A percentile compares a stretch with the other conserved stretches of the same genome.
These are phyloP conservation scores for Coreius guichenoti DNA, from an alignment of 2,797 vertebrate genomes.

Conservation along the genomic window DNA sequence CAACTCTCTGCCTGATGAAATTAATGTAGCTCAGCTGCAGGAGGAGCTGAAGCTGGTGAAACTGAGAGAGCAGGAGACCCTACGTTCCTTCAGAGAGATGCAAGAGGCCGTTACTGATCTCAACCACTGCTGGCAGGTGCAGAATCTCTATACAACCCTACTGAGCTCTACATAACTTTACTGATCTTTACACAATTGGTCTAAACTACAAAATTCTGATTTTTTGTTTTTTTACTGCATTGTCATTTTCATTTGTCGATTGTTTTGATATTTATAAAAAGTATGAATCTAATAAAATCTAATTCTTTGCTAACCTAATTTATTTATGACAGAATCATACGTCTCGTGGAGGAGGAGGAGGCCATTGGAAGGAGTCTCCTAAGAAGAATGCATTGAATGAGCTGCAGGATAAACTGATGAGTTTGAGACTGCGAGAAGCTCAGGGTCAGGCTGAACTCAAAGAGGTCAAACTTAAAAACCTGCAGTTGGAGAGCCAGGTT, in stretches of 20 bases:
- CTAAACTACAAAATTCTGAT: background rate
- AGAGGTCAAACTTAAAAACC: slow-evolving; percentile 87
- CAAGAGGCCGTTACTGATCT: slow-evolving; percentile 89
- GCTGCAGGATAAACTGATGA: slow-evolving; percentile 94
- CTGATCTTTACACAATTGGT: background rate
- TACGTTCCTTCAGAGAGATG: slow-evolving; percentile 86
- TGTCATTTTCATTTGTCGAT: background rate
- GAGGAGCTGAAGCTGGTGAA: slow-evolving; percentile 94
- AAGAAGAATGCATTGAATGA: slow-evolving; percentile 89
- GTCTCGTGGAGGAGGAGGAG: slow-evolving; percentile 79
- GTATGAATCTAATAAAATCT: too few species aligned
- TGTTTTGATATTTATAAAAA: background rate
- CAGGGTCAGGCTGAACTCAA: slow-evolving; percentile 90
- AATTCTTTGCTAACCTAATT: background rate
- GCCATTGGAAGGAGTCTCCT: slow-evolving; percentile 95
- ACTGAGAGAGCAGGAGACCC: slow-evolving; percentile 87
- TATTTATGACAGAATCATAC: slow-evolving; percentile 78
- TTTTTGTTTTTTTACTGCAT: background rate
- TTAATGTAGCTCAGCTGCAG: slow-evolving; percentile 86
- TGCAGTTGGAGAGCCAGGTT: slow-evolving; percentile 95
- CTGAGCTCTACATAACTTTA: background rate
- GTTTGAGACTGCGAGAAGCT: slow-evolving; percentile 86
- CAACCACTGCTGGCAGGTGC: slow-evolving; percentile 93
- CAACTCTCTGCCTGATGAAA: slow-evolving; percentile 90
- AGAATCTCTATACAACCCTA: background rate